Evolutionary conservation across 2,113 vertebrate genomes (phyloP), one percentile per base, ranked within the genome.

Genomic region (Chionodraco myersi): DNA sequence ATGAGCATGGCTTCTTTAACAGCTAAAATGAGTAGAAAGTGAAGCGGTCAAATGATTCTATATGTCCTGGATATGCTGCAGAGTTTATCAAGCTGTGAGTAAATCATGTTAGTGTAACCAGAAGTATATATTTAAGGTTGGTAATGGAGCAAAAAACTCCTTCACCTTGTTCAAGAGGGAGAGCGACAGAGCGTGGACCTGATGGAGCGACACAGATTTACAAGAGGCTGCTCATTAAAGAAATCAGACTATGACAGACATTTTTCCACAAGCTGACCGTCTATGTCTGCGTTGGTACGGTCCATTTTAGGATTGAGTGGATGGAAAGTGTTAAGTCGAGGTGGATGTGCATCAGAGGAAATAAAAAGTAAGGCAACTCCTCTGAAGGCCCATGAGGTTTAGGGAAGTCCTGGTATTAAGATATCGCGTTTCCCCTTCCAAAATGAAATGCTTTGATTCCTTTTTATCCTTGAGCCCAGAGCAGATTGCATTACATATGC

Each of bases 361-460:
- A 66, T 52, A 16, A 59, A 54, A 72, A 66, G 52, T 26, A 60
- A 67, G 62, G 59, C 13, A 72, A 44, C 66, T 63, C 68, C 62
- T 80, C 66, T 16, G 74, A 2, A 69, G 58, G 57, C 65, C 45
- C 54, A 34, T 44, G 56, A 71, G 26, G 53, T 79, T 84, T 66
- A 64, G 45, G 69, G 61, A 86, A 82, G 60, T 60, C 72, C 75
- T 23, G 57, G 66, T 63, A 86, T 91, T 86, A 87, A 89, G 85
- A 77, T 82, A 88, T 91, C 86, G 62, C n/a, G 79, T 90, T 89
- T 82, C 85, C 56, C 26, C 53, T 82, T 53, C 75, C 70, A 75
- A 89, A 82, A 79, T 69, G 79, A 91, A 89, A 86, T 62, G 11
- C 30, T 82, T 79, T 80, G 61, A 87, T 70, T 81, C 47, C 69